These are phyloP conservation scores for Sitobion miscanthi DNA, from an alignment of 1,140 invertebrate species.

Conservation along the genomic window DNA sequence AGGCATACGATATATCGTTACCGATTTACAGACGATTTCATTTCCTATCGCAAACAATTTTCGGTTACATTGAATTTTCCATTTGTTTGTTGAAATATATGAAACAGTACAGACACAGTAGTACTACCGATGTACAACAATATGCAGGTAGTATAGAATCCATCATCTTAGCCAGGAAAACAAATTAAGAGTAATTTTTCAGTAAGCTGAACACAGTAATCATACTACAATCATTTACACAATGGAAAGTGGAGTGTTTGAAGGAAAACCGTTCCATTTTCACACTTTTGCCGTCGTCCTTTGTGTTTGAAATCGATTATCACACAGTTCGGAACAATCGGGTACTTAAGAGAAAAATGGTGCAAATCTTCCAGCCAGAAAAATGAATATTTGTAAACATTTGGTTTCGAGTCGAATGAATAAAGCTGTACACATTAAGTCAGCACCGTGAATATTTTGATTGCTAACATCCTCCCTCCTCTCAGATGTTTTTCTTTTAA, in stretches of 20 bases:
- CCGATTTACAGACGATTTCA: not conserved
- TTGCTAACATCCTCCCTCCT: constrained; percentile 17
- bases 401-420: not conserved
- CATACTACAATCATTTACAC: constrained; percentile 44
- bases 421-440: not conserved
- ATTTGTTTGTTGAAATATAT: not conserved
- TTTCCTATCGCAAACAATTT: not conserved
- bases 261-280: constrained; percentile 53
- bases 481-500: not conserved
- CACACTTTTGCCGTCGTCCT: constrained; percentile 54
- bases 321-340: constrained; percentile 23
- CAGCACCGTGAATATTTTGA: constrained; percentile 33
- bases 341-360: constrained; percentile 36
- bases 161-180: constrained; percentile 1
- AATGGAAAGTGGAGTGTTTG: constrained; percentile 52
- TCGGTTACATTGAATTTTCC: not conserved
- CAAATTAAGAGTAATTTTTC: constrained; percentile 54
- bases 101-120: not conserved
- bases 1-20: not conserved
- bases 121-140: not conserved
- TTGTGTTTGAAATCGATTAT: constrained; percentile 55
- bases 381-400: constrained; percentile 40
- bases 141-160: not conserved
- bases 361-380: constrained; percentile 33
- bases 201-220: constrained; percentile 56